These are phyloP conservation scores for Hycleus cichorii DNA, from an alignment of 1,140 invertebrate species.

Conservation along the genomic window DNA sequence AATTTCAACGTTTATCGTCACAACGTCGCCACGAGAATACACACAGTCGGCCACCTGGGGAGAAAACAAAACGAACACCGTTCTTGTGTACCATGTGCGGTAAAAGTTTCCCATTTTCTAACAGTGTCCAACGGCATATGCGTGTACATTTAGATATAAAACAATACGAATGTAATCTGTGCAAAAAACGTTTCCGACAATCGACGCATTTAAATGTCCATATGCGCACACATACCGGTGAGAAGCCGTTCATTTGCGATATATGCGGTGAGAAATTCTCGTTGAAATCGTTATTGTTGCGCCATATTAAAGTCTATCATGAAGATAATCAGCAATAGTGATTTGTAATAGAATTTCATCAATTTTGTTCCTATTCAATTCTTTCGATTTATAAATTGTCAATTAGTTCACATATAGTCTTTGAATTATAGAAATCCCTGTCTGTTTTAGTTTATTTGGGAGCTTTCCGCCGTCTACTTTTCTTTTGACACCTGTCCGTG, in stretches of 20 bases:
- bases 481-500: too few relatives aligned
- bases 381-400: too few relatives aligned
- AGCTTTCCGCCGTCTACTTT: too few relatives aligned
- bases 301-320: too few relatives aligned
- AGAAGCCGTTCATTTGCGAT: conserved; percentile 46
- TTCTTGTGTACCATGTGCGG: conserved; percentile 31
- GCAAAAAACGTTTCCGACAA: conserved; percentile 40
- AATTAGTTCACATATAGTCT: too few relatives aligned
- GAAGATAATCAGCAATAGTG: too few relatives aligned
- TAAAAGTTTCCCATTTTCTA: conserved; percentile 42
- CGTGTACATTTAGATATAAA: conserved; percentile 43
- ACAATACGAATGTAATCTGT: conserved; percentile 40
- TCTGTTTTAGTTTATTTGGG: too few relatives aligned
- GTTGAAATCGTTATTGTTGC: not conserved
- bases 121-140: conserved; percentile 44
- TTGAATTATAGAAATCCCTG: too few relatives aligned
- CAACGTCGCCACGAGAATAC: conserved; percentile 22
- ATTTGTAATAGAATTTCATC: too few relatives aligned
- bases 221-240: conserved; percentile 56
- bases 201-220: conserved; percentile 54
- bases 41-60: conserved; percentile 27
- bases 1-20: conserved; percentile 30
- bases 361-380: too few relatives aligned
- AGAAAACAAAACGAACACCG: conserved; percentile 28
- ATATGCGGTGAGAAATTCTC: conserved; percentile 8